Conservation (phyloP, 1,140 invertebrate genomes). For the Heliconius eleuchia region DNA sequence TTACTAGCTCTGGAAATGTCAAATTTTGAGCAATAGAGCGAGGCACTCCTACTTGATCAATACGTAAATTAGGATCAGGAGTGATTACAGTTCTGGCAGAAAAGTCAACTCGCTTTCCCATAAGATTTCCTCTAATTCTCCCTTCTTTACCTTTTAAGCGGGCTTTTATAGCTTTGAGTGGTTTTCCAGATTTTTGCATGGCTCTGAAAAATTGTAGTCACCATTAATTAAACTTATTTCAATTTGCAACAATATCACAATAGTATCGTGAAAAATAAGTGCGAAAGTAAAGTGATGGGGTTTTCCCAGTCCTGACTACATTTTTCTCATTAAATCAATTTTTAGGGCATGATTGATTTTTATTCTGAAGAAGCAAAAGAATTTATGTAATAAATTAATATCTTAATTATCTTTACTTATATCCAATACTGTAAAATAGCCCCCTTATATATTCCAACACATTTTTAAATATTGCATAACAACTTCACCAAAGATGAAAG, state of each 20-base stretch:
- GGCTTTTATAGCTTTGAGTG: constrained; percentile 98
- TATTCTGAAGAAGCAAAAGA: too few species aligned
- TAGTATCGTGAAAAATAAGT: too few species aligned
- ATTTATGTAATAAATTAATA: too few species aligned
- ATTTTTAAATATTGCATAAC: too few species aligned
- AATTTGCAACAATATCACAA: too few species aligned
- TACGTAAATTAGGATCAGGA: constrained; percentile 98
- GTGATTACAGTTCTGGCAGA: constrained; percentile 99
- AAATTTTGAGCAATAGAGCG: constrained; percentile 99
- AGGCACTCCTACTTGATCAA: constrained; percentile 99
- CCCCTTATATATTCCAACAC: too few species aligned
- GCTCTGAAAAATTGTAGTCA: constrained; percentile 83
- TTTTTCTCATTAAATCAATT: too few species aligned
- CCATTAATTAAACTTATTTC: background rate
- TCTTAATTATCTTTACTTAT: too few species aligned
- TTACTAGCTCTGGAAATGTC: constrained; percentile 99
- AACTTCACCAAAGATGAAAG: background rate
- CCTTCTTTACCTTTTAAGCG: constrained; percentile 97
- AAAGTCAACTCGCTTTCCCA: constrained; percentile 99
- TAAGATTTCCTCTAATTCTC: constrained; percentile 98
- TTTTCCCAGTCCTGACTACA: too few species aligned
- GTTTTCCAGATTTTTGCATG: constrained; percentile 99
- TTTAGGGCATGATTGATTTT: too few species aligned
- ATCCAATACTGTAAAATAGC: too few species aligned
- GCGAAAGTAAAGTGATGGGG: too few species aligned